Evolutionary conservation across 2,797 vertebrate species (phyloP).

Genomic region (Periophthalmus magnuspinnatus): DNA sequence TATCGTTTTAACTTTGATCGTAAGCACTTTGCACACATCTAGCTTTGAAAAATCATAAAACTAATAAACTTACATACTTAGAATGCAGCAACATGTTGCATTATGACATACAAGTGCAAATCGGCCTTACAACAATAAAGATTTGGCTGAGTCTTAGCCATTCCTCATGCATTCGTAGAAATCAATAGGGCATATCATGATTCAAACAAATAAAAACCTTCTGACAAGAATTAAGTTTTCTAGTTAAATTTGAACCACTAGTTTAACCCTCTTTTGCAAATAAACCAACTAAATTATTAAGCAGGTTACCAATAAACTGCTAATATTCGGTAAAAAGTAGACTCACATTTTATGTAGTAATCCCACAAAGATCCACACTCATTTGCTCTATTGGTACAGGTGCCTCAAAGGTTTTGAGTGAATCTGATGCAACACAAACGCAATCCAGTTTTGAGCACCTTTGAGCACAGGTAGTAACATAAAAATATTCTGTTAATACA

Average conservation of each 20-base stretch:
- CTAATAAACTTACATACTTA: too few species aligned
- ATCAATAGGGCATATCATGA: neutral
- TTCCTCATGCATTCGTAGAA: neutral
- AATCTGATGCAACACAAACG: conserved; percentile 13
- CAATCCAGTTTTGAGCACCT: conserved; percentile 1
- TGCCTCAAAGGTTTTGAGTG: neutral
- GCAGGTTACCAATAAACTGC: neutral
- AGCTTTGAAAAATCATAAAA: too few species aligned
- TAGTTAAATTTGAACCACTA: neutral
- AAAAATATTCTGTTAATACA: conserved; percentile 3
- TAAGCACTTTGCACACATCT: too few species aligned
- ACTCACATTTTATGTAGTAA: neutral
- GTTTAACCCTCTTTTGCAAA: neutral
- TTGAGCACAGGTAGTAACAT: neutral
- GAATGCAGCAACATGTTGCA: too few species aligned
- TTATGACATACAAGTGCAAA: too few species aligned
- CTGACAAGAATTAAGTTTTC: neutral
- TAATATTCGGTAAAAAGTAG: neutral
- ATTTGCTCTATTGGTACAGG: neutral
- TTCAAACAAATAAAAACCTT: neutral
- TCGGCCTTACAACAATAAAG: too few species aligned
- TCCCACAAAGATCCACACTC: neutral
- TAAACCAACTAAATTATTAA: too few species aligned
- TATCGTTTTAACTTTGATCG: too few species aligned
- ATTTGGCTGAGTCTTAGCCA: neutral